phyloP scores from a whole-genome alignment of 2,888 invertebrate genomes.

The Rosalia funebris region DNA sequence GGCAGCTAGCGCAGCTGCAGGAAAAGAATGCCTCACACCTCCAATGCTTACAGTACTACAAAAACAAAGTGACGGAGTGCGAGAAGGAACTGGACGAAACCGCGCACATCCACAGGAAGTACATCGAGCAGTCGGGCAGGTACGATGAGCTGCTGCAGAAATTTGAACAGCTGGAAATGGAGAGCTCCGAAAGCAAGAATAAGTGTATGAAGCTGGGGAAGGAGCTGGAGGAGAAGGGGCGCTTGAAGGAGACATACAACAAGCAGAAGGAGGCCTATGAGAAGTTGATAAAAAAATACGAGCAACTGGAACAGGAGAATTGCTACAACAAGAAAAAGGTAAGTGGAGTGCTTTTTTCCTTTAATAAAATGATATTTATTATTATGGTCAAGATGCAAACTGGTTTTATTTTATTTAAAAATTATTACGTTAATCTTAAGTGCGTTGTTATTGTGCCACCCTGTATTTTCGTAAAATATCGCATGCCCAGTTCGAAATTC shows the following conservation, averaged over 20 bases:
- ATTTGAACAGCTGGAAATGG: conserved; percentile 49
- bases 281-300: conserved; percentile 37
- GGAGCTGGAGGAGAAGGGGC: conserved; percentile 29
- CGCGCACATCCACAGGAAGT: conserved; percentile 52
- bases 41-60: conserved; percentile 51
- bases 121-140: conserved; percentile 58
- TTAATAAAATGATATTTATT: too few relatives aligned
- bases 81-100: conserved; percentile 54
- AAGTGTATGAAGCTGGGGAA: conserved; percentile 25
- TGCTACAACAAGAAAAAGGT: conserved; percentile 52
- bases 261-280: conserved; percentile 34
- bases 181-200: conserved; percentile 39
- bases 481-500: too few relatives aligned
- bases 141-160: conserved; percentile 56
- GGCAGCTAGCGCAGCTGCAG: conserved; percentile 36
- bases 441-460: too few relatives aligned
- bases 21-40: conserved; percentile 46
- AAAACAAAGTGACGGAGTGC: conserved; percentile 47
- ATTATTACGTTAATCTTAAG: too few relatives aligned
- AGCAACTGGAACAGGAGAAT: conserved; percentile 44
- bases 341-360: too few relatives aligned
- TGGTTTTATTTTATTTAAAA: too few relatives aligned
- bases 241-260: conserved; percentile 35
- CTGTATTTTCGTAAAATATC: too few relatives aligned
- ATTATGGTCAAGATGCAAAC: too few relatives aligned